Base-by-base conservation (phyloP, 1,140 invertebrate species). In the Drosophila subobscura region DNA sequence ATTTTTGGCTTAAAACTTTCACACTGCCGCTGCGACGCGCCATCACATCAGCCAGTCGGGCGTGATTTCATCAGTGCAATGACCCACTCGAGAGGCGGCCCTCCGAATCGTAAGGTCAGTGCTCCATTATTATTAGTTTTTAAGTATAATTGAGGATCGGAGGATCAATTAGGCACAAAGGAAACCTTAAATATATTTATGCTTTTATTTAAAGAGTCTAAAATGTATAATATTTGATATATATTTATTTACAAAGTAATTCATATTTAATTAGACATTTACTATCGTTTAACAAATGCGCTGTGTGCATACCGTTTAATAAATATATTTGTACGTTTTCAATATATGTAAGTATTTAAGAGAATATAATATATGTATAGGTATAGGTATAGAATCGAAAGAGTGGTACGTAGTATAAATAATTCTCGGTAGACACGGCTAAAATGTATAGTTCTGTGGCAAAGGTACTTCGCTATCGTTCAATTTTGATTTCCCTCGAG, bases 251-350 rank as follows among this genome's bases (percentile, higher is more conserved):
- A 68, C 65, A 68, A 64, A 68, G 10, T 47, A 68, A 68, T 68
- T 56, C 47, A 68, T 67, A 68, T 68, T 64, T 61, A 61, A 51
- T 27, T 59, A 60, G 65, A 68, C 65, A 68, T 67, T 42, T 68
- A 55, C 42, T 67, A 66, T 66, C 37, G 61, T 67, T 68, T 41
- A 68, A 68, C 65, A 68, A 68, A 68, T 68, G 65, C 65, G 50
- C 16, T 41, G 63, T 68, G 65, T 54, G 63, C 65, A 68, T 68
- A 68, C 47, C 65, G 63, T 63, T 72, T 40, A 46, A 72, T 81
- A 81, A 55, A 67, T 77, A 41, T 77, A 77, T 80, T 77, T 81
- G 77, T 76, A 79, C 65, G 63, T 25, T 55, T 65, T 42, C 63
- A 23, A 46, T 37, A 37, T 33, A 64, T 52, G 25, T 67, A 66